Evolutionary conservation across 2,113 vertebrate genomes (phyloP).

Genomic region (Damaliscus lunatus): DNA sequence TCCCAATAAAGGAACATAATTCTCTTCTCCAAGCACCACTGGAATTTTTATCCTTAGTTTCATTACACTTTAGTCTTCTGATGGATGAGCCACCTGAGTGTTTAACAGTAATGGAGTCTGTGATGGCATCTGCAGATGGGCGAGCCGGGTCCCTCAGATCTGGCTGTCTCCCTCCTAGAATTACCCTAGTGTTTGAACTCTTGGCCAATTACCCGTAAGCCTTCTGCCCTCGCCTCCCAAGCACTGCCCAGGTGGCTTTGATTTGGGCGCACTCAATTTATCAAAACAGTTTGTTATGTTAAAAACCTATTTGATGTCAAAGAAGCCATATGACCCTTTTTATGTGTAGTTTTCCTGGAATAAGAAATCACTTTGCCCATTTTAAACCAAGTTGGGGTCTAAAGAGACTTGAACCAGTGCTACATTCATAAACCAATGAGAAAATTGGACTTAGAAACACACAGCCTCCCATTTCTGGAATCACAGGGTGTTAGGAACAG

Average conservation of each 20-base stretch:
- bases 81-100: not conserved
- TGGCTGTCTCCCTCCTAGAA: not conserved
- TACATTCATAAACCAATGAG: not conserved
- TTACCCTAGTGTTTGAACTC: not conserved
- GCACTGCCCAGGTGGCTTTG: slow-evolving; percentile 47
- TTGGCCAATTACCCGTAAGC: not conserved
- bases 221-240: not conserved
- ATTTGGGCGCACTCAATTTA: slow-evolving; percentile 57
- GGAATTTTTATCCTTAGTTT: slow-evolving; percentile 27
- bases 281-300: slow-evolving; percentile 64
- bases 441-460: not conserved
- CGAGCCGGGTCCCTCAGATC: not conserved
- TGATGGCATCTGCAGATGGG: not conserved
- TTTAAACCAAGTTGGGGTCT: slow-evolving; percentile 1
- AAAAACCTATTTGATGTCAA: slow-evolving; percentile 63
- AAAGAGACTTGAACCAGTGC: not conserved
- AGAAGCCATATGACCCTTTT: slow-evolving; percentile 54
- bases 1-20: not conserved
- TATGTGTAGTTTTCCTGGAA: slow-evolving; percentile 47
- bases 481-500: not conserved
- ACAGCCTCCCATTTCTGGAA: not conserved
- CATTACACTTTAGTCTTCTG: not conserved
- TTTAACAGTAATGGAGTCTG: not conserved
- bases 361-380: slow-evolving; percentile 51
- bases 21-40: not conserved